Evolutionary conservation across 2,888 invertebrate species (phyloP).

Genomic region (Thereva unica): DNA sequence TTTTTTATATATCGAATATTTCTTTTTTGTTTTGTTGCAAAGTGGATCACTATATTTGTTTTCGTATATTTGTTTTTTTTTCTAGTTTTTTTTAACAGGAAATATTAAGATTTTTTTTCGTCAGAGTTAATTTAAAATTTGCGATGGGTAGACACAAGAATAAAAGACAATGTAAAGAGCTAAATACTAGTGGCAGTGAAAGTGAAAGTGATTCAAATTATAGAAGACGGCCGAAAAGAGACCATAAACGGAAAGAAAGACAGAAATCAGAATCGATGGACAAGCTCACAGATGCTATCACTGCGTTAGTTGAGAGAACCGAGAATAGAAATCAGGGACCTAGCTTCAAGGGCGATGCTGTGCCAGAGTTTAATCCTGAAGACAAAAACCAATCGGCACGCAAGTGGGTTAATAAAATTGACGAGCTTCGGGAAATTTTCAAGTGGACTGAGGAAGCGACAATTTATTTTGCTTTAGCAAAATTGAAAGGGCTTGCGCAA

Average conservation of each 20-base stretch:
- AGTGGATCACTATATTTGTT: too few relatives aligned
- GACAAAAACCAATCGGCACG: slow-evolving; percentile 24
- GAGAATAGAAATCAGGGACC: not conserved
- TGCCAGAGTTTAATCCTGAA: slow-evolving; percentile 32
- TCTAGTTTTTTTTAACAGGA: too few relatives aligned
- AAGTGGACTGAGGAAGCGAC: slow-evolving; percentile 29
- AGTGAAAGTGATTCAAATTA: not conserved
- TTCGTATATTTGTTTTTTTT: too few relatives aligned
- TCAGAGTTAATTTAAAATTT: too few relatives aligned
- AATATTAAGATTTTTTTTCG: too few relatives aligned
- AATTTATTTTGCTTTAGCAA: slow-evolving; percentile 32
- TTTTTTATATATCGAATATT: too few relatives aligned
- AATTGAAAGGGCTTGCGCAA: slow-evolving; percentile 24
- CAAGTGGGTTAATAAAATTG: slow-evolving; percentile 25
- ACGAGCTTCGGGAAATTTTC: slow-evolving; percentile 27
- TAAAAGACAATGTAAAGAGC: not conserved
- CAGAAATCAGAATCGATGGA: not conserved
- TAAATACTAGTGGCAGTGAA: not conserved
- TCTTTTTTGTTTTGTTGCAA: too few relatives aligned
- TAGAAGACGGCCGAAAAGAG: not conserved
- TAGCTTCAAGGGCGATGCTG: slow-evolving; percentile 17
- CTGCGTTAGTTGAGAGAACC: not conserved
- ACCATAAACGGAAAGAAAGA: not conserved
- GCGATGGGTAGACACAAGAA: too few relatives aligned
- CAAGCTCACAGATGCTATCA: slow-evolving; percentile 12